Evolutionary conservation across 2,888 invertebrate species (phyloP), one percentile per base, ranked within the genome.

Genomic region (Catocala sponsa): DNA sequence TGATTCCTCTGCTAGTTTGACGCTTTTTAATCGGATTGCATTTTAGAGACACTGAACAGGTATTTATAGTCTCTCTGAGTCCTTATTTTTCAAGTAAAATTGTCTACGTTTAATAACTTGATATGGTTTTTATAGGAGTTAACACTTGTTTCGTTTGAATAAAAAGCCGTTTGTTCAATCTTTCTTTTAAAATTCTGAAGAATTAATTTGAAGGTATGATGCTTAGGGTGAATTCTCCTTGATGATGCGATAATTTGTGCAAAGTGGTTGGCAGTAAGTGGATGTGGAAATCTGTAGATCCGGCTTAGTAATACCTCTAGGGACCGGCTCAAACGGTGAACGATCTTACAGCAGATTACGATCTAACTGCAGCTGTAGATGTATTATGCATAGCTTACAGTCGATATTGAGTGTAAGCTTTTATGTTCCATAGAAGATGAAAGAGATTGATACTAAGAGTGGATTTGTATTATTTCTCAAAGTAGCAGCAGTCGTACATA

Each of bases 21-120:
- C 52, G 68, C 65, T 81, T 83, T 83, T 83, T 85, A 86, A 86
- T 85, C 83, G 80, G 82, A 85, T 86, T 80, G 68, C 64, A 78
- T 70, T 74, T 76, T 59, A 55, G 68, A 74, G 76, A 77, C 61
- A 71, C 54, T 44, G 66, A 64, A 51, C 75, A 76, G 76, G 80
- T 85, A 83, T 84, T 83, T 85, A 81, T 83, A 72, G 72, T 73
- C 57, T 58, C 74, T 70, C 63, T 51, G 52, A 63, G 64, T 68
- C 42, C 32, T 76, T 68, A 74, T 76, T 76, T 67, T 70, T 68
- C 68, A 64, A 32, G 55, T 25, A 25, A 25, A 55, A 70, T 53
- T 32, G 51, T 60, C 63, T 65, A 51, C 44, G 10, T 50, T 49
- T 55, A 50, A 68, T 62, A 50, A 42, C 33, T 64, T 13, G 43